phyloP scores from a whole-genome alignment of 2,113 vertebrate species.

The Nibea albiflora region DNA sequence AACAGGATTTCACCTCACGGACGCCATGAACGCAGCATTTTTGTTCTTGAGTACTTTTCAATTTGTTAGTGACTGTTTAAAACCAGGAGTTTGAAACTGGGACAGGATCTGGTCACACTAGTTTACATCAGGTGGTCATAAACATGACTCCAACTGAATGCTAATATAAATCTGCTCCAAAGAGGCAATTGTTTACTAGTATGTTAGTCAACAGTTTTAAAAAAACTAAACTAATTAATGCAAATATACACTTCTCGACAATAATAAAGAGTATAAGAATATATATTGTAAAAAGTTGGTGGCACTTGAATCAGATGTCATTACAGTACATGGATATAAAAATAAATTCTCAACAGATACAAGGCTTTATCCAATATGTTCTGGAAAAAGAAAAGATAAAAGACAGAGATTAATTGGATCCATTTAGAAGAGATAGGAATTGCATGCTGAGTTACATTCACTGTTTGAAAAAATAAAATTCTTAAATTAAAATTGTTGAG shows the following conservation, averaged over 20 bases:
- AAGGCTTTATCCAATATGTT: conserved; percentile 9
- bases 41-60: no score
- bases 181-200: background rate
- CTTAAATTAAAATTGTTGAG: conserved; percentile 43
- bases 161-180: background rate
- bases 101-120: no score
- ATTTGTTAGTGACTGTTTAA: no score
- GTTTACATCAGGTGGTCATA: background rate
- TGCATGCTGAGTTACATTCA: background rate
- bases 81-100: no score
- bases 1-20: background rate
- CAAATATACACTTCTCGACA: no score
- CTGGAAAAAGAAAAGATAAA: background rate
- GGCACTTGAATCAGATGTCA: no score
- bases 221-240: no score
- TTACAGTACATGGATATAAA: background rate
- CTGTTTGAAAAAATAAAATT: conserved; percentile 39
- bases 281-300: background rate
- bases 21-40: no score
- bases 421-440: conserved; percentile 15
- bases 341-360: background rate
- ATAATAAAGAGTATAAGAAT: background rate
- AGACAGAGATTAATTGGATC: conserved; percentile 35
- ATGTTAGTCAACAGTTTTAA: background rate
- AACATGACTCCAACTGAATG: background rate